Conservation (phyloP, 2,888 invertebrate species). For the Pandemis cinnamomeana region DNA sequence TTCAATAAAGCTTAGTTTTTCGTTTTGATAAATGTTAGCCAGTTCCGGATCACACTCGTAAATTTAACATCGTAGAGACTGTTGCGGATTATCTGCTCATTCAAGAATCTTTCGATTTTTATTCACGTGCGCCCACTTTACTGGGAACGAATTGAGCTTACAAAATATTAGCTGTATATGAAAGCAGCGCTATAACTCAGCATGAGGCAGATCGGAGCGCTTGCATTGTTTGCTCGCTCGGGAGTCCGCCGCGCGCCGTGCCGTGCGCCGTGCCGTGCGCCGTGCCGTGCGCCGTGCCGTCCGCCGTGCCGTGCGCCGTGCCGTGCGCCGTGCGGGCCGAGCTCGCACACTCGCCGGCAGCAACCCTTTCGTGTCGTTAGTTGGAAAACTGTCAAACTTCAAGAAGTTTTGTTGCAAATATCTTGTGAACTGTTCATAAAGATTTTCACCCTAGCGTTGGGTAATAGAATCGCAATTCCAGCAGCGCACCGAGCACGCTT, state of each 20-base stretch:
- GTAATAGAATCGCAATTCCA: constrained; percentile 46
- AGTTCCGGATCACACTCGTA: not conserved
- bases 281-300: not conserved
- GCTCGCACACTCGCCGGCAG: not conserved
- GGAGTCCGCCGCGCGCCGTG: no score
- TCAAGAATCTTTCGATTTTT: not conserved
- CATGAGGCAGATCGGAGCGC: constrained; percentile 22
- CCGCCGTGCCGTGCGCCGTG: not conserved
- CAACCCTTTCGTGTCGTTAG: constrained; percentile 15
- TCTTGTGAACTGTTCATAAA: not conserved
- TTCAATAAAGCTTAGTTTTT: constrained; percentile 12
- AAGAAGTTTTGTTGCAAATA: constrained; percentile 33
- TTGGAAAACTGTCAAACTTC: constrained; percentile 38
- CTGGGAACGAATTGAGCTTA: constrained; percentile 35
- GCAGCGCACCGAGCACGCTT: constrained; percentile 7
- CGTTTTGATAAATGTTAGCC: constrained; percentile 10
- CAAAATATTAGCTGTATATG: constrained; percentile 55
- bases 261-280: not conserved
- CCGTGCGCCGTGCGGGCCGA: not conserved
- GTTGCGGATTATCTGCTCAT: not conserved
- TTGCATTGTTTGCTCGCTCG: constrained; percentile 21
- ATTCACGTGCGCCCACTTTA: constrained; percentile 9
- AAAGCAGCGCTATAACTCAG: constrained; percentile 46
- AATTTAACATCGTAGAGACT: not conserved
- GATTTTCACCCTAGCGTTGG: constrained; percentile 1